phyloP scores from a whole-genome alignment of 2,797 vertebrate species.

The Takifugu ocellatus region DNA sequence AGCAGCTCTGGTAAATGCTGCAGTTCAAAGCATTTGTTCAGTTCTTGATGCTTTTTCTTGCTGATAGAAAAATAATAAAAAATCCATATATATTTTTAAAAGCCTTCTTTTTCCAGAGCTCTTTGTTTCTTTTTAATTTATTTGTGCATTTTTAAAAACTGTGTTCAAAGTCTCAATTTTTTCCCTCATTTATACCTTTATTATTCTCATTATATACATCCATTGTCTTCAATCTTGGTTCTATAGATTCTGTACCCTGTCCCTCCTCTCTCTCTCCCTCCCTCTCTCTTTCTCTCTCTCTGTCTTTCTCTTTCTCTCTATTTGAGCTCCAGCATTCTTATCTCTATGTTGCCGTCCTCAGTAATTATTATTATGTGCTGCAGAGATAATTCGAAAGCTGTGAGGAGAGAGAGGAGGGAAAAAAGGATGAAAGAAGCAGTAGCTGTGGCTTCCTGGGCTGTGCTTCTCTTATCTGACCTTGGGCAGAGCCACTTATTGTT shows the following conservation, averaged over 20 bases:
- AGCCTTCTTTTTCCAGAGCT: too few species aligned
- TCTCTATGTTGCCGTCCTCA: constrained; percentile 80
- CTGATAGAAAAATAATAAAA: too few species aligned
- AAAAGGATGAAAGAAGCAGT: constrained; percentile 75
- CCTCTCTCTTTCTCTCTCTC: constrained; percentile 16
- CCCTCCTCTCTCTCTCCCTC: constrained; percentile 32
- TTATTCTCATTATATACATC: constrained; percentile 12
- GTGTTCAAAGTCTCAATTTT: background rate
- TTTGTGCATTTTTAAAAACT: background rate
- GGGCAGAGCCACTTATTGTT: constrained; percentile 85
- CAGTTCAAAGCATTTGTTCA: too few species aligned
- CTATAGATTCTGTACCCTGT: constrained; percentile 58
- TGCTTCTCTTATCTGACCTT: constrained; percentile 85
- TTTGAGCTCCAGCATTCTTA: constrained; percentile 77
- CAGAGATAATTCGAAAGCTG: constrained; percentile 83
- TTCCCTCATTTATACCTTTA: constrained; percentile 43
- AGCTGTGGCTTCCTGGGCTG: constrained; percentile 79
- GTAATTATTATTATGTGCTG: constrained; percentile 87
- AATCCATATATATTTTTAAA: too few species aligned
- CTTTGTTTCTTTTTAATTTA: too few species aligned
- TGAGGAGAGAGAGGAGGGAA: constrained; percentile 69
- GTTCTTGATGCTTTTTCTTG: too few species aligned
- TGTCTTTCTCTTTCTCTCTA: constrained; percentile 55
- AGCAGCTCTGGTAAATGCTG: too few species aligned
- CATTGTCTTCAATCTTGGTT: constrained; percentile 36